Conservation (phyloP, 2,888 invertebrate species). For the Apamea anceps region DNA sequence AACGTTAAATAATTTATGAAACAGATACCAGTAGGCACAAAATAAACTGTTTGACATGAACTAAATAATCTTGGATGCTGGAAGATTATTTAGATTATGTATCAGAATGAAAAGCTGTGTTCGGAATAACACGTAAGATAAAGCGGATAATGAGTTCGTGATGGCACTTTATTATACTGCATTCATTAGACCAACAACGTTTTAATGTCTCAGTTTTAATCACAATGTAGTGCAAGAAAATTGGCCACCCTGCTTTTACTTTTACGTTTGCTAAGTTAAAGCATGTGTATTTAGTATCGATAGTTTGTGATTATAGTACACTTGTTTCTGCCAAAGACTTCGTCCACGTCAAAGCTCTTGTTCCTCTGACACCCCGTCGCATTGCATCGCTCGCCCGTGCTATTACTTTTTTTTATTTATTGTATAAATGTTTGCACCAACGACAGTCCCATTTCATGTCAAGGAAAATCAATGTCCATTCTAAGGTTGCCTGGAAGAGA, state of each 20-base stretch:
- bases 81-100: slow-evolving; percentile 47
- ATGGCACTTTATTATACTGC: slow-evolving; percentile 16
- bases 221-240: background rate
- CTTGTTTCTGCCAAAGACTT: background rate
- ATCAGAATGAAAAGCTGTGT: slow-evolving; percentile 40
- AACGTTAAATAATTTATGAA: slow-evolving; percentile 63
- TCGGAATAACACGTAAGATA: slow-evolving; percentile 51
- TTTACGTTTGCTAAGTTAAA: background rate
- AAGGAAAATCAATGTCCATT: too few species aligned
- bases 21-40: slow-evolving; percentile 54
- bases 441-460: too few species aligned
- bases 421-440: too few species aligned
- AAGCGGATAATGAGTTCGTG: slow-evolving; percentile 43
- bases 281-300: too few species aligned
- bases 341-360: background rate
- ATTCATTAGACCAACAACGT: background rate
- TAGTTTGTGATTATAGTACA: background rate
- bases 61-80: slow-evolving; percentile 43
- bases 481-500: too few species aligned
- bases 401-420: too few species aligned
- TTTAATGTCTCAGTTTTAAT: background rate
- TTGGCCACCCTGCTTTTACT: background rate
- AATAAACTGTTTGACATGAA: slow-evolving; percentile 54
- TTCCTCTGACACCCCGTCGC: background rate
- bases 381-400: background rate